Base-by-base conservation (phyloP, 2,888 invertebrate genomes). In the Euplexia lucipara region DNA sequence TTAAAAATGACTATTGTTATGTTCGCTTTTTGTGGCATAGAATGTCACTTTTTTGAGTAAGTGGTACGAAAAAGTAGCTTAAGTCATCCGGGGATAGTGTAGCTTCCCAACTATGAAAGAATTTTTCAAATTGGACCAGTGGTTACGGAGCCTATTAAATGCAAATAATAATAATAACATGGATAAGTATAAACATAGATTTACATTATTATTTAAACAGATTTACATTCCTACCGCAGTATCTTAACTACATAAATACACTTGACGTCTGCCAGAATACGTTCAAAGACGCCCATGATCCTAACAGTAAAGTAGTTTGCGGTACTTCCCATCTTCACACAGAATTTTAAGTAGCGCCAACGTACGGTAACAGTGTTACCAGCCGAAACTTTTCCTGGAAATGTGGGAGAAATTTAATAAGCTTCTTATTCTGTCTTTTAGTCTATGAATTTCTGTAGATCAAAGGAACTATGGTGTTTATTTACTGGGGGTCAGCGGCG, bases 301-400 rank as follows among this genome's bases (percentile, higher is more conserved):
- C 51, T 34, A 7, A 22, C 45, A 41, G 35, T 48, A 18, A 63
- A 67, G 49, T 57, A 51, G 44, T 58, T 37, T 57, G n/a, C 16
- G 8, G 37, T 39, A 14, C 37, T 42, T 35, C 10, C n/a, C 34
- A 45, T 34, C 22, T 48, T 64, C 16, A 16, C 41, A 16, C 9
- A 30, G 64, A 65, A 66, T 63, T 63, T 47, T 53, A 65, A 63
- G 54, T 47, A 54, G 26, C 18, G n/a, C n/a, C 16, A 26, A n/a
- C 37, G 22, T 49, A 44, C 42, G 35, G 1, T 53, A 53, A 62
- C 37, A 10, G 18, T 20, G 37, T 64, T 64, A 37, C n/a, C 9
- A 32, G 45, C 35, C 10, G 14, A 62, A 52, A 62, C n/a, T 62
- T 52, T 32, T 0, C 10, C 20, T 62, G n/a, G 32, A 10, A 44